Percentiles rank a stretch among this genome's conserved stretches.
phyloP scores from a whole-genome alignment of 2,888 invertebrate species.

The Xanthia togata region DNA sequence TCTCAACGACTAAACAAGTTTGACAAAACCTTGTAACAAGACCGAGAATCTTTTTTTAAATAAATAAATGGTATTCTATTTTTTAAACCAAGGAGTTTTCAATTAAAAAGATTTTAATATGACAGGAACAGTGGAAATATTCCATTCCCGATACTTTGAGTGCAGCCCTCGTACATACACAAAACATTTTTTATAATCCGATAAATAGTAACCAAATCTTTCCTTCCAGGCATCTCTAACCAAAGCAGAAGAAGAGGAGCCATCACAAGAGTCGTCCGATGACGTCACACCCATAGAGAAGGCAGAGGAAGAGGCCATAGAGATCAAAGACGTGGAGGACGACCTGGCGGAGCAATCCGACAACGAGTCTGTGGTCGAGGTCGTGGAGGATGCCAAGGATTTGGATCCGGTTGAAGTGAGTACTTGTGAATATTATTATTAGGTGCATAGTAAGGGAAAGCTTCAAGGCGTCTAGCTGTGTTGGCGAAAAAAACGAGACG shows the following conservation, averaged over 20 bases:
- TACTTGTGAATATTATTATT: not conserved
- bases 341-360: slow-evolving; percentile 82
- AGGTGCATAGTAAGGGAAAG: no score
- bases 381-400: slow-evolving; percentile 74
- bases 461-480: no score
- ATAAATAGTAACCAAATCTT: slow-evolving; percentile 5
- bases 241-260: slow-evolving; percentile 69
- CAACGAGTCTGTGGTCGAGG: slow-evolving; percentile 84
- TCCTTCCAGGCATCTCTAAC: slow-evolving; percentile 78
- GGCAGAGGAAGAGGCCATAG: slow-evolving; percentile 79
- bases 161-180: no score
- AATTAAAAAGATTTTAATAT: no score
- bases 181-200: not conserved
- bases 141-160: no score
- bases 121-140: no score
- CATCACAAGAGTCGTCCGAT: slow-evolving; percentile 64
- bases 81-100: no score
- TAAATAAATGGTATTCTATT: no score
- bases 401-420: slow-evolving; percentile 80
- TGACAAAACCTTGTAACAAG: no score
- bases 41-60: no score
- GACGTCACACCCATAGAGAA: slow-evolving; percentile 71
- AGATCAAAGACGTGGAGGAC: slow-evolving; percentile 88
- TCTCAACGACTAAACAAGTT: no score
- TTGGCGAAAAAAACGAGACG: no score